Base-by-base conservation (phyloP, 1,140 invertebrate species). In the Tetranychus cinnabarinus region DNA sequence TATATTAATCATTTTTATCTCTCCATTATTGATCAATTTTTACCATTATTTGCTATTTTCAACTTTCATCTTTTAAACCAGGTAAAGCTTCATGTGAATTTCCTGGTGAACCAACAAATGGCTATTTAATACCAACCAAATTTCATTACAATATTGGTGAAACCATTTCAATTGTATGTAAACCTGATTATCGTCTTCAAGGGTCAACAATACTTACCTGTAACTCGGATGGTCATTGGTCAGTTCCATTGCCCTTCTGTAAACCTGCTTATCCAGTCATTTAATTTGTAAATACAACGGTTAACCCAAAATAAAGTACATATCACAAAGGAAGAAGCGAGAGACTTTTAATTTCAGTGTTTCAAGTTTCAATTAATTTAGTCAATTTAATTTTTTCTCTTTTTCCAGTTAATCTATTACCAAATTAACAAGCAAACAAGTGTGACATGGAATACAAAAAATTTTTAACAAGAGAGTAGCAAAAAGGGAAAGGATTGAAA, bases 91-190 rank as follows among this genome's bases (percentile, higher is more conserved):
- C 80, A 66, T 85, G 83, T 68, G 78, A 79, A 23, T 83, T 83
- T 71, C 77, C 82, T 1, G 82, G 82, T 13, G 80, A 84, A 67
- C 82, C 82, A 47, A 75, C 77, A 35, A 80, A 84, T 65, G 83
- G 83, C 1, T 73, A 78, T 62, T 78, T 83, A 64, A 77, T 77
- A 1, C 82, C 83, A 6, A 73, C 81, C n/a, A 84, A 84, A 67
- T 83, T 83, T 68, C 78, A 79, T 70, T 85, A 84, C 70, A 81
- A 83, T 68, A 79, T 82, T 34, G 82, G 82, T 10, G 82, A 84
- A 68, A 79, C 78, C 60, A 74, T 85, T 58, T 80, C 80, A 66
- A 79, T 84, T 52, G 80, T 77, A n/a, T 85, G 83, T 68, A 76
- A 79, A 47, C 76, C 78, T 0, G 82, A 82, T 33, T 83, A 65